phyloP scores from a whole-genome alignment of 2,888 invertebrate species.

The Parnassius glacialis region DNA sequence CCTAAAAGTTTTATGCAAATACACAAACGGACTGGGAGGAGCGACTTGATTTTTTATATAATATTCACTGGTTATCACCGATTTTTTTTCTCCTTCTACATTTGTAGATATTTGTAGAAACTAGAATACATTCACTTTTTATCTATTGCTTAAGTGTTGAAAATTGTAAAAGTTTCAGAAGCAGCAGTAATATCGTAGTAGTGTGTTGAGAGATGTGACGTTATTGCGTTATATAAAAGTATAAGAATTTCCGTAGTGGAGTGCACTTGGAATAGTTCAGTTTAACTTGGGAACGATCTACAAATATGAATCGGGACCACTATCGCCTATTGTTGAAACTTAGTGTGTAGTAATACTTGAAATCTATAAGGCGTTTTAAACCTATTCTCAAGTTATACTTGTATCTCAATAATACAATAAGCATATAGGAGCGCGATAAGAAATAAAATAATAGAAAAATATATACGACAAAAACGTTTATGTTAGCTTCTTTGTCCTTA shows the following conservation, averaged over 20 bases:
- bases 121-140: slow-evolving; percentile 25
- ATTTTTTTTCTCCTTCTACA: too few species aligned
- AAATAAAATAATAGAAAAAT: too few species aligned
- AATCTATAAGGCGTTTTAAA: slow-evolving; percentile 16
- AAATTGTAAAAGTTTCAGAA: slow-evolving; percentile 48
- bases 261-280: slow-evolving; percentile 53
- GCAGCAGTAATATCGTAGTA: slow-evolving; percentile 47
- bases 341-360: slow-evolving; percentile 26
- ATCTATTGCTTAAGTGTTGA: slow-evolving; percentile 29
- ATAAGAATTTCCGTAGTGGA: slow-evolving; percentile 47
- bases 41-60: too few species aligned
- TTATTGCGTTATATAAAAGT: slow-evolving; percentile 68
- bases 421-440: too few species aligned
- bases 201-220: slow-evolving; percentile 46
- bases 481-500: too few species aligned
- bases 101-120: slow-evolving; percentile 1
- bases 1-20: too few species aligned
- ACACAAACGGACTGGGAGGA: too few species aligned
- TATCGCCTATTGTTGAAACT: slow-evolving; percentile 31
- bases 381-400: neutral
- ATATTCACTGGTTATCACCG: too few species aligned
- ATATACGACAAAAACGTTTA: too few species aligned
- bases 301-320: slow-evolving; percentile 37
- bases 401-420: neutral
- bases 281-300: slow-evolving; percentile 51